Percentiles rank a stretch among this genome's conserved stretches.
Evolutionary conservation across 2,888 invertebrate genomes (phyloP).

Genomic region (Polydrusus cervinus): DNA sequence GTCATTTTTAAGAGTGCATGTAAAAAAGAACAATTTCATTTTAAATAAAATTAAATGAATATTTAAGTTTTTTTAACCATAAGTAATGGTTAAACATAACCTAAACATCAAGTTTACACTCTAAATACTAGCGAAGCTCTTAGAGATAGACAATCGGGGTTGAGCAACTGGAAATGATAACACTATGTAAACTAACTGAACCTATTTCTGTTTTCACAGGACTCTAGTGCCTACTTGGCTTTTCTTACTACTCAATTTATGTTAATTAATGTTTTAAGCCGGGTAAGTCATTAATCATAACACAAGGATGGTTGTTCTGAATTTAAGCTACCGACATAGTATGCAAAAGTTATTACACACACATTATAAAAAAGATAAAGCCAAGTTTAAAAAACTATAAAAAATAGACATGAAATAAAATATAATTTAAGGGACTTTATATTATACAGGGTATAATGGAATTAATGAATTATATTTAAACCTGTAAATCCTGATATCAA

Average conservation of each 20-base stretch:
- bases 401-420: too few species aligned
- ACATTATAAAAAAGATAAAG: too few species aligned
- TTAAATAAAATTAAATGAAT: not conserved
- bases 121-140: not conserved
- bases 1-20: too few species aligned
- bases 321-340: not conserved
- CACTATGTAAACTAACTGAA: conserved; percentile 38
- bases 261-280: conserved; percentile 39
- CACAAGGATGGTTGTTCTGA: not conserved
- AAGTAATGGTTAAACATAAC: conserved; percentile 6
- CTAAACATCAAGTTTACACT: not conserved
- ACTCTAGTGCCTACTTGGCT: conserved; percentile 35
- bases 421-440: too few species aligned
- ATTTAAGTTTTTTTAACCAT: not conserved
- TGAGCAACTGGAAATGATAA: conserved; percentile 37
- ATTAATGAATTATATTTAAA: too few species aligned
- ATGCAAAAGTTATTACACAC: not conserved
- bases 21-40: too few species aligned
- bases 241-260: conserved; percentile 35
- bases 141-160: conserved; percentile 14
- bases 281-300: conserved; percentile 36
- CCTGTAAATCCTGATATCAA: too few species aligned
- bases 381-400: too few species aligned
- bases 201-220: conserved; percentile 40
- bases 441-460: too few species aligned